A percentile compares a stretch with the other conserved stretches of the same genome.
Evolutionary conservation across 64 coral and sea anemone genomes (phyloP).

Genomic region (Hydrozoanthus tunicans): DNA sequence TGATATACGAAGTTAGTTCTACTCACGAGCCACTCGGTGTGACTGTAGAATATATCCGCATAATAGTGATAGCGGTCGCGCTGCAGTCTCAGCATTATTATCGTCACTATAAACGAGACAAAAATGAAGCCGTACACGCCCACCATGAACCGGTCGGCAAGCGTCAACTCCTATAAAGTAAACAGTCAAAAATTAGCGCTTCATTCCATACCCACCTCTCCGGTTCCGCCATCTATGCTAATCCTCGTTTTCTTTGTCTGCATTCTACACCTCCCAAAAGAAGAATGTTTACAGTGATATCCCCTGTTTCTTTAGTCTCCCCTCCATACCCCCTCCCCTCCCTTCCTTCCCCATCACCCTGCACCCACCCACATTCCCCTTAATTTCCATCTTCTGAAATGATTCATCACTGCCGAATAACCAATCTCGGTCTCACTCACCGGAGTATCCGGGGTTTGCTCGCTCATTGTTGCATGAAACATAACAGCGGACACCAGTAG

Average conservation of each 20-base stretch:
- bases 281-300: no score
- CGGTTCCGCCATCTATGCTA: no score
- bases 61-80: conserved; percentile 86
- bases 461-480: conserved; percentile 97
- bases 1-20: no score
- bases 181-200: not conserved
- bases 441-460: conserved; percentile 97
- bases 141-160: conserved; percentile 98
- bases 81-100: conserved; percentile 92
- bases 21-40: conserved; percentile 97
- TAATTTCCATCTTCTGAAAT: not conserved
- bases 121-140: conserved; percentile 99
- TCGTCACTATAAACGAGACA: conserved; percentile 96
- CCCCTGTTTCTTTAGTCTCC: no score
- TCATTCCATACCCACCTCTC: no score
- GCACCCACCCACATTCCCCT: not conserved
- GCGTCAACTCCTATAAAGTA: conserved; percentile 80
- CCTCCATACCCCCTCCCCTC: no score
- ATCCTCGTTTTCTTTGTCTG: no score
- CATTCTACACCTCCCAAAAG: no score
- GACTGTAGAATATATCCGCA: conserved; percentile 88
- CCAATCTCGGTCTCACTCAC: conserved; percentile 20
- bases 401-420: no score
- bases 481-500: conserved; percentile 93
- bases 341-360: no score